A percentile compares a stretch with the other conserved stretches of the same genome.
These are phyloP conservation scores for Catamblyrhynchus diadema DNA, from an alignment of 2,797 vertebrate genomes.

Conservation along the genomic window DNA sequence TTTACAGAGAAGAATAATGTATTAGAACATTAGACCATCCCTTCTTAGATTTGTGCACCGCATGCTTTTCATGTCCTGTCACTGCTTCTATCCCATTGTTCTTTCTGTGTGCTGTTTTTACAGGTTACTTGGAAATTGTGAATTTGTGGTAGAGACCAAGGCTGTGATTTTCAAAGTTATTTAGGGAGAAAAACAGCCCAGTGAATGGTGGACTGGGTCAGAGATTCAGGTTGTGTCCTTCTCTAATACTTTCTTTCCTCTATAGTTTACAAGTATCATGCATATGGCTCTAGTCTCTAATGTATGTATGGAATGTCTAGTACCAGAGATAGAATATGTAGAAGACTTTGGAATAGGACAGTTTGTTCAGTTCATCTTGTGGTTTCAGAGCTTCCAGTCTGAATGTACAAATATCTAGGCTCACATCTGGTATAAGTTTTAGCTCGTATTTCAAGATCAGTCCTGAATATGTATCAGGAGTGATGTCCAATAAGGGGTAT, in stretches of 20 bases:
- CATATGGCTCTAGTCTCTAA: neutral
- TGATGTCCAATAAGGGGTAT: fast-evolving
- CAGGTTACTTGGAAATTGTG: neutral
- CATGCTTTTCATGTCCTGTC: neutral
- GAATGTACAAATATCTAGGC: neutral
- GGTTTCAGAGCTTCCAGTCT: neutral
- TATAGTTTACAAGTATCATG: neutral
- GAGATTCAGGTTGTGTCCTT: neutral
- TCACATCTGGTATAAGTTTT: neutral
- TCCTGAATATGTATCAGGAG: neutral
- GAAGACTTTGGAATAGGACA: neutral
- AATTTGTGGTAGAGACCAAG: neutral
- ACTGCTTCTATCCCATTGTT: neutral
- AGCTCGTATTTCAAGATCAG: neutral
- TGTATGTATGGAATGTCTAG: neutral
- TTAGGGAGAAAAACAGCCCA: neutral
- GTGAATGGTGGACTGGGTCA: neutral
- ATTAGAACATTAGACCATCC: neutral
- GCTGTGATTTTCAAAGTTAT: neutral
- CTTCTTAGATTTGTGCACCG: neutral
- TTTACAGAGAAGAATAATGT: neutral
- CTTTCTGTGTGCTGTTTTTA: neutral
- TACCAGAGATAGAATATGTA: neutral
- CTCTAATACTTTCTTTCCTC: neutral
- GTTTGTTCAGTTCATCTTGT: neutral